Evolutionary conservation across 2,797 vertebrate genomes (phyloP), one percentile per base, ranked within the genome.

Genomic region (Nasua narica): DNA sequence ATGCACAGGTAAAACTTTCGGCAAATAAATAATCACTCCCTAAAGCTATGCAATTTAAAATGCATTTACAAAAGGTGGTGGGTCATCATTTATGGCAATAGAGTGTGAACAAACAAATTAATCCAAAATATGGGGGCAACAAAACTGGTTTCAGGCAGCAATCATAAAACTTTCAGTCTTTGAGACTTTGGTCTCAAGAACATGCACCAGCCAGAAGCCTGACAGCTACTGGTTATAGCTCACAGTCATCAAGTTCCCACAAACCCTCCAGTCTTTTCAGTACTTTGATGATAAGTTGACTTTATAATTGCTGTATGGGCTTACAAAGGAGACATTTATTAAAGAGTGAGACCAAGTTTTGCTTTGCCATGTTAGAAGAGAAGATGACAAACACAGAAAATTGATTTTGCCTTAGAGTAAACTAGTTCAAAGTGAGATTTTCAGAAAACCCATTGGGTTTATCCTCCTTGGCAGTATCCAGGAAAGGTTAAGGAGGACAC

Each of bases 11-110:
- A 98, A 94, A 97, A 96, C 90, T 93, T 95, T 98, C 97, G 94
- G 97, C 98, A 98, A 98, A 99, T 98, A 98, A 98, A 96, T 98
- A 98, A 98, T 98, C 93, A 97, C 97, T 98, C 97, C 97, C 98
- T 96, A 97, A 96, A 98, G 97, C 97, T 95, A 94, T 96, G 69
- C 93, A 97, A 98, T 98, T 99, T 98, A 98, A 98, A 98, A 97
- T 98, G 97, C 97, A 97, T 97, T 98, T 98, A 98, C 97, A 90
- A 98, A 97, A 97, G 96, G 91, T 98, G 98, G 96, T 85, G 77
- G 97, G 97, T 97, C 97, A 97, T 98, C 96, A 98, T 98, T 98
- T 98, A 98, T 97, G 95, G 96, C 97, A 98, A 99, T 97, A 48
- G 96, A 97, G 97, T 35, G 78, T 97, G 98, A 98, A 96, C 97